Evolutionary conservation across 1,140 invertebrate species (phyloP), one percentile per base, ranked within the genome.

Genomic region (Drosophila mayri): DNA sequence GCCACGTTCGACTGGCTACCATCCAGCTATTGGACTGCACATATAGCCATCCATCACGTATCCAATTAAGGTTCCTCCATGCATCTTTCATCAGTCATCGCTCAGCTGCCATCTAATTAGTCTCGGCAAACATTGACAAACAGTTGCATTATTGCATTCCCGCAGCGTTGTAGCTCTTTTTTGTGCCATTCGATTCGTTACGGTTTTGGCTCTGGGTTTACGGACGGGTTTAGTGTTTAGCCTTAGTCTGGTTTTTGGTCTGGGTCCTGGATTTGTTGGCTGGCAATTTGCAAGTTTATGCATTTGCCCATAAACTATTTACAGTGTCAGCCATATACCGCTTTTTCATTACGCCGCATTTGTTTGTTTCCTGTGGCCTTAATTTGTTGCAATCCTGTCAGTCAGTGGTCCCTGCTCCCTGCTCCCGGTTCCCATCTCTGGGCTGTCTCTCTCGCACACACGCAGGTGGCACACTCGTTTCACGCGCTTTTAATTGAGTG

Each of bases 401-500:
- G 35, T 47, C 71, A 75, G 41, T 65, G 41, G 50, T 57, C 32
- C 35, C 35, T 22, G 32, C 10, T 25, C 25, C 22, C 46, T n/a
- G 22, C 11, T 14, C 49, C 18, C 16, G 9, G 30, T 40, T 16
- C 35, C 25, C 25, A n/a, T 28, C 37, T 50, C 62, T 37, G 25
- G 16, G 11, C n/a, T 20, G 14, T 35, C 59, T 32, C 43, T 35
- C 2, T 18, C 32, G 18, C 16, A 28, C 20, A 54, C 35, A 49
- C 50, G 67, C 83, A 88, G 84, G 85, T 87, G 85, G 80, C 85
- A 81, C 70, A 77, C 68, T 84, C 84, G 85, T 90, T 90, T 90
- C 86, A 90, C 85, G 85, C 85, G 86, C 85, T 81, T 90, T 90
- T 90, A 90, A 90, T 90, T 90, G 85, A 90, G 85, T 90, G 85